Evolutionary conservation across 2,888 invertebrate genomes (phyloP).

Genomic region (Sepioteuthis lessoniana): DNA sequence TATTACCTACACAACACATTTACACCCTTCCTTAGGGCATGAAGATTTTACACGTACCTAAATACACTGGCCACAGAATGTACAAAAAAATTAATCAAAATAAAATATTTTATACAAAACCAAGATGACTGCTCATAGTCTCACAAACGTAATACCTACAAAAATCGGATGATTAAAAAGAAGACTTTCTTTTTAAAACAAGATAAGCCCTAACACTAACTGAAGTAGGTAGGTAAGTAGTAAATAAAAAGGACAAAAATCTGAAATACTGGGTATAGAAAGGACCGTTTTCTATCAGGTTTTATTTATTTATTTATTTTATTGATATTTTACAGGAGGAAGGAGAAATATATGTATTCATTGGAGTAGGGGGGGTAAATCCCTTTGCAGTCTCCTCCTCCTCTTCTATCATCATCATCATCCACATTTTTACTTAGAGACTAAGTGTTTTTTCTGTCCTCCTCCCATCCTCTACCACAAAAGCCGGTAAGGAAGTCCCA

Average conservation of each 20-base stretch:
- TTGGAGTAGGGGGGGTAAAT: not conserved
- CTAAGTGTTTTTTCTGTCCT: not conserved
- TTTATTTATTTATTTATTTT: not conserved
- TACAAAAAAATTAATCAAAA: no score
- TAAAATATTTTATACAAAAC: not conserved
- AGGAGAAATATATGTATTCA: not conserved
- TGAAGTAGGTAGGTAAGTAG: no score
- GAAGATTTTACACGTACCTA: not conserved
- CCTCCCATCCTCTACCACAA: not conserved
- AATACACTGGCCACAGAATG: no score
- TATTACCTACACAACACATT: not conserved
- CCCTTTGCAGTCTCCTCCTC: not conserved
- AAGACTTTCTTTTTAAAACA: no score
- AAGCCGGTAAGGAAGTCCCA: conserved; percentile 1
- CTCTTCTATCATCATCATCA: not conserved
- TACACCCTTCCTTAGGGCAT: not conserved
- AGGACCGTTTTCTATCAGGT: no score
- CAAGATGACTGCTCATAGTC: no score
- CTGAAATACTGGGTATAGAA: no score
- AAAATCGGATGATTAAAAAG: no score
- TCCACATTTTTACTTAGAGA: not conserved
- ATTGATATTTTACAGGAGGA: not conserved
- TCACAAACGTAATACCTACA: no score
- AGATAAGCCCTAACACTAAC: no score
- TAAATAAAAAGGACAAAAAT: no score